A percentile compares a stretch with the other conserved stretches of the same genome.
These are phyloP conservation scores for Meloidogyne exigua DNA, from an alignment of 1,140 invertebrate species.

Conservation along the genomic window DNA sequence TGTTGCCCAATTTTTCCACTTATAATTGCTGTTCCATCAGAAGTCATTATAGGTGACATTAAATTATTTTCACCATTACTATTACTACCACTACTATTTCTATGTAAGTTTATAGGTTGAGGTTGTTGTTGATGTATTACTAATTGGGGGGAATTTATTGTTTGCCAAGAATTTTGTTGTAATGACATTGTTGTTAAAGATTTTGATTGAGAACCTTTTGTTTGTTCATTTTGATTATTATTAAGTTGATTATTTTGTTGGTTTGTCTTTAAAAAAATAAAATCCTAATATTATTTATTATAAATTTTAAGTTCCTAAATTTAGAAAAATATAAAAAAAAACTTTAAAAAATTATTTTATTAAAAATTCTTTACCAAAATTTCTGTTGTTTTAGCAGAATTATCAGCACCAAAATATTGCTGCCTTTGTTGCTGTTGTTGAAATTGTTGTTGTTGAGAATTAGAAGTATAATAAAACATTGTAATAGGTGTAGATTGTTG, in stretches of 20 bases:
- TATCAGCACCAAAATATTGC: neutral
- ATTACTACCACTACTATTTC: neutral
- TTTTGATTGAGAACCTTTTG: constrained; percentile 17
- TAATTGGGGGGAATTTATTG: neutral
- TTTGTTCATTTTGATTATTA: constrained; percentile 8
- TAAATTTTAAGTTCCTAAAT: too few species aligned
- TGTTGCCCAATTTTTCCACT: neutral
- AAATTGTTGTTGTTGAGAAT: constrained; percentile 7
- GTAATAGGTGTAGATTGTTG: neutral
- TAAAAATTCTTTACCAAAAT: neutral
- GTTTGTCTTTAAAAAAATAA: neutral
- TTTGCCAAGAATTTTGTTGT: constrained; percentile 21
- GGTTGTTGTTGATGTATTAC: neutral
- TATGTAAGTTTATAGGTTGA: neutral
- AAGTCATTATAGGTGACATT: neutral
- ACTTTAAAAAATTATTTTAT: too few species aligned
- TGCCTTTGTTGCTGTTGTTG: neutral
- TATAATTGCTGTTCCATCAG: neutral
- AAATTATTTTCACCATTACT: neutral
- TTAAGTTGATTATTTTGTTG: too few species aligned
- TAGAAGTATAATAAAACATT: neutral
- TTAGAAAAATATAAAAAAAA: too few species aligned
- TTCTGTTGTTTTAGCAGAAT: neutral
- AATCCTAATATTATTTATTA: too few species aligned
- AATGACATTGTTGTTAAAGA: constrained; percentile 4